Evolutionary conservation across 2,888 invertebrate species (phyloP).

Genomic region (Automeris io): DNA sequence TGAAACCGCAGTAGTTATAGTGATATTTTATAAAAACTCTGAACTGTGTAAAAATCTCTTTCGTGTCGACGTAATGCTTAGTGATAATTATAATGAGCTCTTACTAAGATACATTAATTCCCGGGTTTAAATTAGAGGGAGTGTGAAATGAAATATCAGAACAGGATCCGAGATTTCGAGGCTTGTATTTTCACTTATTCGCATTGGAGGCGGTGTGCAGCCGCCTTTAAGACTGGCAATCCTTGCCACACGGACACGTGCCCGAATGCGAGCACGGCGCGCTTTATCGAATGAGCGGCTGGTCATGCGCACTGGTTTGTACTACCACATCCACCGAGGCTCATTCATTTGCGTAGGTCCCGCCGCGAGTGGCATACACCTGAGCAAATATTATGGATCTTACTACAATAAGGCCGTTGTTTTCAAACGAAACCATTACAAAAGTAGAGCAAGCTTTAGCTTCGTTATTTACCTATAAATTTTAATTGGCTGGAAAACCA

Average conservation of each 20-base stretch:
- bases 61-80: too few relatives aligned
- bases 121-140: too few relatives aligned
- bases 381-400: conserved; percentile 68
- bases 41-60: too few relatives aligned
- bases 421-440: conserved; percentile 45
- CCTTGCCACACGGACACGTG: conserved; percentile 54
- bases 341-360: conserved; percentile 59
- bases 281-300: conserved; percentile 64
- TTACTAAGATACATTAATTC: too few relatives aligned
- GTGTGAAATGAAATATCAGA: too few relatives aligned
- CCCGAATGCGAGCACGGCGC: conserved; percentile 57
- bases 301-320: conserved; percentile 61
- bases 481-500: background rate
- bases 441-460: conserved; percentile 11
- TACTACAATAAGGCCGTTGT: conserved; percentile 54
- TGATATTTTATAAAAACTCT: too few relatives aligned
- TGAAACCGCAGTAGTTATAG: too few relatives aligned
- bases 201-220: too few relatives aligned
- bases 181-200: too few relatives aligned
- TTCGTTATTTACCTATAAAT: background rate
- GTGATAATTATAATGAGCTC: too few relatives aligned
- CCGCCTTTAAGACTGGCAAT: conserved; percentile 23
- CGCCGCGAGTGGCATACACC: conserved; percentile 51
- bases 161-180: too few relatives aligned
- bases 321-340: conserved; percentile 34